Evolutionary conservation across 2,888 invertebrate species (phyloP).

Genomic region (Netelia fuscicornis): DNA sequence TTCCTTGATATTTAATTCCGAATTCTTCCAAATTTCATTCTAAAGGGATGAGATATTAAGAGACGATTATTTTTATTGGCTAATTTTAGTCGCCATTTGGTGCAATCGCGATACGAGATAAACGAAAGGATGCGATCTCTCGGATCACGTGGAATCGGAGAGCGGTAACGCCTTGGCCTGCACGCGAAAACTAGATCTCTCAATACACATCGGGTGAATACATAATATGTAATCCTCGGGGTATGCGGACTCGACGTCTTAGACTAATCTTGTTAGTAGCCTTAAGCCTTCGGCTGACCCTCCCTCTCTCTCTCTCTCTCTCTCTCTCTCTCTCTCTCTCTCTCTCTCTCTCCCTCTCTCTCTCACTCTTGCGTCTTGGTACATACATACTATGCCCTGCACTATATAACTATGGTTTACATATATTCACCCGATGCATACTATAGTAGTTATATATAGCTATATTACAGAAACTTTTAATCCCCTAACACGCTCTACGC

Average conservation of each 20-base stretch:
- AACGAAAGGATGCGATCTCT: conserved; percentile 44
- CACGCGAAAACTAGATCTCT: conserved; percentile 78
- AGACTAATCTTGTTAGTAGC: conserved; percentile 84
- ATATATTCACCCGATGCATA: conserved; percentile 45
- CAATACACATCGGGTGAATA: conserved; percentile 83
- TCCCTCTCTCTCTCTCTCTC: conserved; percentile 58
- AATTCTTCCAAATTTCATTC: no score
- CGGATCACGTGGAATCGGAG: conserved; percentile 19
- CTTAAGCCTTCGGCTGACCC: conserved; percentile 83
- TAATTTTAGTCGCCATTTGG: background rate
- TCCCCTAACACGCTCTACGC: conserved; percentile 81
- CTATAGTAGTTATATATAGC: conserved; percentile 33
- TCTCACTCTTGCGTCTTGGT: conserved; percentile 37
- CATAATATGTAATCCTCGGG: conserved; percentile 84
- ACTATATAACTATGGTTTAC: conserved; percentile 18
- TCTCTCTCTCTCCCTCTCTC: background rate
- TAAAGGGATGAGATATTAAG: no score
- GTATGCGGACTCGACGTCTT: conserved; percentile 84
- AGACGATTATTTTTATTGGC: background rate
- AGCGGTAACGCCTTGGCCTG: conserved; percentile 57
- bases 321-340: background rate
- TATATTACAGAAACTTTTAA: conserved; percentile 79
- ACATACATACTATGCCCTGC: conserved; percentile 24
- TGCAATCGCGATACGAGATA: background rate
- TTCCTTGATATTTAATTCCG: no score